Evolutionary conservation across 2,888 invertebrate genomes (phyloP), one percentile per base, ranked within the genome.

Genomic region (Bugula neritina): DNA sequence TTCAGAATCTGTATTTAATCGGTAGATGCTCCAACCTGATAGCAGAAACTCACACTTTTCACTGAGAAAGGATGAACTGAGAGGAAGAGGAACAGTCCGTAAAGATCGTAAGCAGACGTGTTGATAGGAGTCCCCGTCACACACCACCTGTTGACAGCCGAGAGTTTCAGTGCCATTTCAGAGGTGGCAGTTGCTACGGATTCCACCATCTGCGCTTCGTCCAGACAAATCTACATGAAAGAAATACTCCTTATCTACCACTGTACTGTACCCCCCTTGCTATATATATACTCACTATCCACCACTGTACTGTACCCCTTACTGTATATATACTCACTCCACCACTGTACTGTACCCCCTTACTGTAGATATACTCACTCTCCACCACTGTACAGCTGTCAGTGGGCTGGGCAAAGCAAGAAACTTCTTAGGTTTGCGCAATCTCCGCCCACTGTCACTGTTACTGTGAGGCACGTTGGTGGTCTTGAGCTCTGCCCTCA

Each of bases 121-220:
- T 89, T 88, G 70, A 90, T 86, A 0, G 90, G 90, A 0, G 91
- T 92, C 29, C 92, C 92, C 1, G 91, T 91, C 0, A 86, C 84
- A 80, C 85, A 85, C 92, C 92, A 92, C 69, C 90, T 87, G 82
- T 90, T 88, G 0, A 88, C 80, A 10, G 89, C 88, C 74, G 79
- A 77, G 55, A 90, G 80, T 74, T 86, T 84, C 69, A 85, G 79
- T 0, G 89, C 89, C 90, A 90, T 90, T 77, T 87, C 85, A 0
- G 90, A 88, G 0, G 89, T 87, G 78, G 25, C 27, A 0, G 87
- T 85, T 0, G 86, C 84, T 1, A 86, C 85, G 70, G 87, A 86
- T 79, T 91, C 91, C 0, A 91, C 90, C 87, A 90, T 89, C 86
- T 92, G 92, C 2, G 91, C 91, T 84, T 92, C 92, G 83, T 92